These are phyloP conservation scores for Pteropus alecto DNA, from an alignment of 2,113 vertebrate genomes.

Conservation along the genomic window DNA sequence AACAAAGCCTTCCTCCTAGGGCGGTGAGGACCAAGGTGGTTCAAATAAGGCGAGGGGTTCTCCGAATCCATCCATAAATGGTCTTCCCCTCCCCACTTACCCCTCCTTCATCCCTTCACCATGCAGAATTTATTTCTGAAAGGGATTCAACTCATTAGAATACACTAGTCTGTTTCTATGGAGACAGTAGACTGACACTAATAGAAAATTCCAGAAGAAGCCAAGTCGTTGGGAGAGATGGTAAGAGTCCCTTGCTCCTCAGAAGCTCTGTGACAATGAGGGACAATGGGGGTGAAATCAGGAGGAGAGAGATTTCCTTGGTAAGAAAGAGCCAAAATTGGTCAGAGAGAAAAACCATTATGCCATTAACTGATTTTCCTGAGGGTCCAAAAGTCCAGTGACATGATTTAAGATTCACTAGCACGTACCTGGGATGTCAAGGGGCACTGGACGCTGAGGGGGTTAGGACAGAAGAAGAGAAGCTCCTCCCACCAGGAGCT, in stretches of 20 bases:
- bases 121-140: conserved; percentile 7
- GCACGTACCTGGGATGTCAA: background rate
- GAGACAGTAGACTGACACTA: background rate
- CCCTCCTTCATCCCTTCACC: background rate
- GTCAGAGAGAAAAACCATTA: background rate
- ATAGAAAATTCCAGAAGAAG: conserved; percentile 45
- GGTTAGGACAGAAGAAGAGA: background rate
- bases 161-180: conserved; percentile 24
- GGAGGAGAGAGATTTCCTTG: background rate
- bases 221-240: background rate
- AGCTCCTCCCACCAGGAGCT: background rate
- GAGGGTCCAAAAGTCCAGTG: background rate
- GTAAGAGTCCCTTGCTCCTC: background rate
- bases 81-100: background rate
- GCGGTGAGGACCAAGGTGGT: background rate
- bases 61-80: background rate
- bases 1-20: background rate
- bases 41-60: background rate
- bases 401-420: background rate
- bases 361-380: background rate
- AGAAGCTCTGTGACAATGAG: background rate
- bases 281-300: background rate
- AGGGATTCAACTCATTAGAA: background rate
- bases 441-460: background rate
- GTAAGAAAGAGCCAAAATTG: background rate